Base-by-base conservation (phyloP, 2,888 invertebrate genomes). In the Brachyopa scutellaris region DNA sequence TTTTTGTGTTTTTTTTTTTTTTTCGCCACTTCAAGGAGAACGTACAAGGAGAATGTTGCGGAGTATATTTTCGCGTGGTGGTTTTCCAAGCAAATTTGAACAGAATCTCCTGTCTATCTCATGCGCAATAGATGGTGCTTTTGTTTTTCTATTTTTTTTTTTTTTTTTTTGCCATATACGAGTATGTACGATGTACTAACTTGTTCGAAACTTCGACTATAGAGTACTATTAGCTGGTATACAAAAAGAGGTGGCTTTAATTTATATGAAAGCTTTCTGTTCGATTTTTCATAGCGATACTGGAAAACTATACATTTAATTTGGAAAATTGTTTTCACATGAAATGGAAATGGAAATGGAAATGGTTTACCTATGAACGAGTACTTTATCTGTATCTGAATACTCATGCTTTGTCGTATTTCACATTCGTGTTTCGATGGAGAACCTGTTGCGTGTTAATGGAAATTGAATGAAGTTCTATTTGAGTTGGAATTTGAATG, bases 121-220 rank as follows among this genome's bases (percentile, higher is more conserved):
- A 74, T 74, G 74, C 74, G 74, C 74, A 74, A 40, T 74, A 49
- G 47, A 57, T 8, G 13, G 59, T 66, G 66, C 74, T 74, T 73
- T 74, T 49, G 23, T 6, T 26, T 26, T 3, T 6, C 4, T 26
- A 26, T 6, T 26, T 26, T 26, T 26, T 5, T n/a, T n/a, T n/a
- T n/a, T n/a, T n/a, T n/a, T n/a, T n/a, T n/a, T n/a, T n/a, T n/a
- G 11, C n/a, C 45, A 26, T 64, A 62, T 47, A 55, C 36, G 15
- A 47, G n/a, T n/a, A n/a, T 55, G 38, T 15, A 47, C 19, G 51
- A 53, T 26, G 55, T n/a, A n/a, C 47, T 7, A 64, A 36, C 29
- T 55, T 57, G 9, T 26, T 42, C 26, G 26, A 26, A 53, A 62
- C 53, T 62, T 73, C 40, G 23, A 45, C 33, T 53, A 36, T 17